Conservation (phyloP, 2,888 invertebrate genomes). For the Cataglyphis albicans region DNA sequence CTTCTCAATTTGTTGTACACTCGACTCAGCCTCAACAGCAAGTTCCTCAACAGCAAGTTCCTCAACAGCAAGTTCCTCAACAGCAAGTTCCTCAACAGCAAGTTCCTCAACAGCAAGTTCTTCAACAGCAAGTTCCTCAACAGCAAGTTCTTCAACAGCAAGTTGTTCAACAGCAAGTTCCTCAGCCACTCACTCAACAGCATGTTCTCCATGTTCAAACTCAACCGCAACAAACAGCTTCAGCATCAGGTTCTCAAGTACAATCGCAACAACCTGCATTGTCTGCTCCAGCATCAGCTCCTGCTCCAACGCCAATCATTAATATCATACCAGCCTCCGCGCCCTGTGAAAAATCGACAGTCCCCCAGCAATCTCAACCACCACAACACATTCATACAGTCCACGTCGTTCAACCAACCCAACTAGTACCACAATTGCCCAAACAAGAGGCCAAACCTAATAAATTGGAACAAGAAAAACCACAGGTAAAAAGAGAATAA, state of each 20-base stretch:
- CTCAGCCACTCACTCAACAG: not conserved
- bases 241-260: not conserved
- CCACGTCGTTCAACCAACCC: conserved; percentile 26
- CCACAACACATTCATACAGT: conserved; percentile 3
- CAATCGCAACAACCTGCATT: not conserved
- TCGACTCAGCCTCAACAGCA: conserved; percentile 16
- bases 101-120: too few species aligned
- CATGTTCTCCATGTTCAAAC: not conserved
- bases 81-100: too few species aligned
- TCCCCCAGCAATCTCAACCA: not conserved
- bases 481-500: conserved; percentile 7
- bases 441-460: not conserved
- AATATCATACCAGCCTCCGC: not conserved
- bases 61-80: not conserved
- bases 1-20: not conserved
- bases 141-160: not conserved
- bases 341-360: not conserved
- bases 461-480: not conserved
- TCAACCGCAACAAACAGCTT: not conserved
- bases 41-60: not conserved
- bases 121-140: not conserved
- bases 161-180: not conserved
- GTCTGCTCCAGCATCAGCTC: not conserved
- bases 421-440: not conserved
- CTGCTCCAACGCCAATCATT: not conserved